Evolutionary conservation across 2,113 vertebrate genomes (phyloP), one percentile per base, ranked within the genome.

Genomic region (Chaenocephalus aceratus): DNA sequence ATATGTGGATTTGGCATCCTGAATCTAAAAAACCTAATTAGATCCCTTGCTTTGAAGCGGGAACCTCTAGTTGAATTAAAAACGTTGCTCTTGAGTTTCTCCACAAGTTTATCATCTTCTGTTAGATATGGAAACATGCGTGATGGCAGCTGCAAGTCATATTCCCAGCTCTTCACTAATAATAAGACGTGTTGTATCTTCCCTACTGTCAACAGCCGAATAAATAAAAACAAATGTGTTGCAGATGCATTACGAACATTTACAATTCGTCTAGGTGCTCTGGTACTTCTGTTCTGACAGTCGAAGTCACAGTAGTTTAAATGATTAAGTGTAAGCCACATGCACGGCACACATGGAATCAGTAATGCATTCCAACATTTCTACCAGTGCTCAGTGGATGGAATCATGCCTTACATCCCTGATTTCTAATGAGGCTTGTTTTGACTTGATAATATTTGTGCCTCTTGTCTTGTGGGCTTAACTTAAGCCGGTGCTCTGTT

Each of bases 151-250:
- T 78, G 82, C 26, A 48, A 56, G 83, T 14, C 64, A 81, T 83
- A 63, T 77, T 41, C 70, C 48, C 56, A 68, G 36, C 71, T 80
- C 76, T 41, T 73, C 48, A 16, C 57, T 54, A 56, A 64, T 54
- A 56, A 64, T 78, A 75, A 23, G 58, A 51, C 5, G 41, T 12
- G 53, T 18, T 18, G 52, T 63, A 34, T 53, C 60, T 59, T 36
- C 15, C 44, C 44, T 13, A 36, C 77, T 54, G 46, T 59, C 41
- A 72, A 21, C 70, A 72, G 53, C 58, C 13, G 26, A 26, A 49
- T 34, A 62, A 79, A 77, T 65, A 71, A 77, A 77, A 90, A 61
- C 59, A 77, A 84, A 52, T 56, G 48, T 68, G 44, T 46, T 62
- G 64, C 5, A 0, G 23, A 16, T 59, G 46, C 36, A 76, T 79